These are phyloP conservation scores for Xyrichtys novacula DNA, from an alignment of 2,797 vertebrate species.

Conservation along the genomic window DNA sequence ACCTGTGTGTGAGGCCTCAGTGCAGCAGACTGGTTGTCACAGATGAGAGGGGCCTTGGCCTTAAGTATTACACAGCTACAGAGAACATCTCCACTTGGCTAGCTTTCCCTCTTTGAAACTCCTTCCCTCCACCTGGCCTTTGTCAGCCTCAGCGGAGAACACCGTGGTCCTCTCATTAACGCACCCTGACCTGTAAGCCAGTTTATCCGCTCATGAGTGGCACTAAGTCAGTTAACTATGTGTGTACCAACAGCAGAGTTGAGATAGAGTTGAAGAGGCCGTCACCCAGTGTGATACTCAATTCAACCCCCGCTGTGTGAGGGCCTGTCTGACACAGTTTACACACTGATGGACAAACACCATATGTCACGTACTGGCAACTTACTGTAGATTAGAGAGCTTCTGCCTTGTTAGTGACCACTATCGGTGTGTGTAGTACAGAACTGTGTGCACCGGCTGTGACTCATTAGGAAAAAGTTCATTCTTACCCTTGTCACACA, in stretches of 20 bases:
- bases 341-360: slow-evolving; percentile 62
- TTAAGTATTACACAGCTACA: slow-evolving; percentile 48
- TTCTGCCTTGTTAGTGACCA: slow-evolving; percentile 42
- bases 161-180: slow-evolving; percentile 67
- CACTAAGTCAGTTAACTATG: slow-evolving; percentile 67
- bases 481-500: not conserved
- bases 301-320: slow-evolving; percentile 53
- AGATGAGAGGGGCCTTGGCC: slow-evolving; percentile 58
- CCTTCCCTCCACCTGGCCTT: slow-evolving; percentile 60
- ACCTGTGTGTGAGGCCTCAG: slow-evolving; percentile 65
- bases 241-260: slow-evolving; percentile 38
- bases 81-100: slow-evolving; percentile 75
- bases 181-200: slow-evolving; percentile 66
- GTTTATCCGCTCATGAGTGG: slow-evolving; percentile 72
- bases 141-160: slow-evolving; percentile 70
- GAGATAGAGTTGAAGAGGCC: slow-evolving; percentile 49
- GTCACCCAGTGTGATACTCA: slow-evolving; percentile 41
- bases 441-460: slow-evolving; percentile 6
- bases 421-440: slow-evolving; percentile 39
- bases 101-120: slow-evolving; percentile 67
- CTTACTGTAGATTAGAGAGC: slow-evolving; percentile 50
- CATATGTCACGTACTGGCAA: slow-evolving; percentile 70
- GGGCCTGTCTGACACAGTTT: slow-evolving; percentile 56
- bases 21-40: slow-evolving; percentile 56
- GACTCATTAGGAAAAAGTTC: not conserved